A percentile compares a stretch with the other conserved stretches of the same genome.
These are phyloP conservation scores for Fragum whitleyi DNA, from an alignment of 2,888 invertebrate genomes.

Conservation along the genomic window DNA sequence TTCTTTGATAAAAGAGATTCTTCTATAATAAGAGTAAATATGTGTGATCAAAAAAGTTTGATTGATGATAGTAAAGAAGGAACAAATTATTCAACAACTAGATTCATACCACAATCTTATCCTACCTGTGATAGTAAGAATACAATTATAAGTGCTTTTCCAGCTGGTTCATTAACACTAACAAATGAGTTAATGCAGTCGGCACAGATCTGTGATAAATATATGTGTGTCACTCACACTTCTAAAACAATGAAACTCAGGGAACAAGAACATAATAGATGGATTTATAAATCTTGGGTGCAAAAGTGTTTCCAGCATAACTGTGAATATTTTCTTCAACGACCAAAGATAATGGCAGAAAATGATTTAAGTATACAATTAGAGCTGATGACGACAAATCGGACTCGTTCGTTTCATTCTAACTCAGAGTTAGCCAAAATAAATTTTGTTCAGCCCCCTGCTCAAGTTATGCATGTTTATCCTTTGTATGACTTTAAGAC, in stretches of 20 bases:
- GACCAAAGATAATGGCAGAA: too few relatives aligned
- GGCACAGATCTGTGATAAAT: slow-evolving; percentile 11
- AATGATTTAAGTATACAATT: too few relatives aligned
- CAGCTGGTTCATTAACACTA: not conserved
- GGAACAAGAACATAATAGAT: not conserved
- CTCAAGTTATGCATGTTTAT: not conserved
- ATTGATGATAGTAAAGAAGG: not conserved
- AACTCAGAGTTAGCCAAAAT: too few relatives aligned
- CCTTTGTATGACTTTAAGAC: slow-evolving; percentile 16
- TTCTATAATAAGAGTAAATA: too few relatives aligned
- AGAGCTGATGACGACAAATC: too few relatives aligned
- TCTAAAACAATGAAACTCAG: not conserved
- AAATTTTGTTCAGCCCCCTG: not conserved
- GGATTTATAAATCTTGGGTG: not conserved
- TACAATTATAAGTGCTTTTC: slow-evolving; percentile 12
- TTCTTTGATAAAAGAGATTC: slow-evolving; percentile 16
- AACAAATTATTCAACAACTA: not conserved
- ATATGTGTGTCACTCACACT: not conserved
- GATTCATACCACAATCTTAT: not conserved
- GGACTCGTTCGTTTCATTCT: too few relatives aligned
- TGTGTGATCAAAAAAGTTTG: too few relatives aligned
- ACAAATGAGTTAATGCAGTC: not conserved
- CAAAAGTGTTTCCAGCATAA: too few relatives aligned
- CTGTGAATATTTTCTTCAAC: too few relatives aligned
- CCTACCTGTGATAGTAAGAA: not conserved